phyloP scores from a whole-genome alignment of 2,113 vertebrate genomes.

The Microcebus tavaratra region DNA sequence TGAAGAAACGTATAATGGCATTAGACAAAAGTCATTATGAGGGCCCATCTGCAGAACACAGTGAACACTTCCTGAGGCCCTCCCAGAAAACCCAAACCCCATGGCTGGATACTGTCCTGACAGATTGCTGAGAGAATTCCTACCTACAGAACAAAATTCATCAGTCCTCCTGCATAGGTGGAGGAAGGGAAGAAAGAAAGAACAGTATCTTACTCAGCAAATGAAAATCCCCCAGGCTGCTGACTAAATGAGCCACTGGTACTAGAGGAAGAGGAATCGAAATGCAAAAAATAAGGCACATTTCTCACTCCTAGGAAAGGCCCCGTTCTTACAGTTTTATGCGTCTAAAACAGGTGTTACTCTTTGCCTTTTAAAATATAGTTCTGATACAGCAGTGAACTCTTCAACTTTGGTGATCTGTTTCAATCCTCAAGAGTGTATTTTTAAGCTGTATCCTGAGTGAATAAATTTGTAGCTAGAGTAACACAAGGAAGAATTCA shows the following conservation, averaged over 20 bases:
- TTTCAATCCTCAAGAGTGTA: not conserved
- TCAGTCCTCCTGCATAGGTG: not conserved
- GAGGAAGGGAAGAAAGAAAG: not conserved
- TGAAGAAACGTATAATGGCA: not conserved
- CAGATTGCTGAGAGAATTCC: not conserved
- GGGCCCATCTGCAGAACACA: not conserved
- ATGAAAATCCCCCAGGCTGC: not conserved
- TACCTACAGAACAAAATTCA: not conserved
- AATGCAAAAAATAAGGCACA: not conserved
- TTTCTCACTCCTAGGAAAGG: not conserved
- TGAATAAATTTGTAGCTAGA: conserved; percentile 17
- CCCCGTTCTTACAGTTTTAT: not conserved
- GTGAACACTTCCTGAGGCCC: not conserved
- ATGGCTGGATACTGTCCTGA: not conserved
- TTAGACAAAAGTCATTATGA: not conserved
- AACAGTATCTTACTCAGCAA: not conserved
- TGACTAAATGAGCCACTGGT: not conserved
- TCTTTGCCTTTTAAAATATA: not conserved
- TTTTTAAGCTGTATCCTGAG: conserved; percentile 18
- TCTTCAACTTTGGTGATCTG: not conserved
- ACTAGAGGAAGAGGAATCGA: not conserved
- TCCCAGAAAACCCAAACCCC: not conserved
- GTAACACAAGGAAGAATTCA: not conserved
- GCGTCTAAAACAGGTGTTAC: not conserved
- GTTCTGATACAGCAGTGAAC: not conserved